Evolutionary conservation across 2,888 invertebrate species (phyloP), one percentile per base, ranked within the genome.

Genomic region (Catocala sponsa): DNA sequence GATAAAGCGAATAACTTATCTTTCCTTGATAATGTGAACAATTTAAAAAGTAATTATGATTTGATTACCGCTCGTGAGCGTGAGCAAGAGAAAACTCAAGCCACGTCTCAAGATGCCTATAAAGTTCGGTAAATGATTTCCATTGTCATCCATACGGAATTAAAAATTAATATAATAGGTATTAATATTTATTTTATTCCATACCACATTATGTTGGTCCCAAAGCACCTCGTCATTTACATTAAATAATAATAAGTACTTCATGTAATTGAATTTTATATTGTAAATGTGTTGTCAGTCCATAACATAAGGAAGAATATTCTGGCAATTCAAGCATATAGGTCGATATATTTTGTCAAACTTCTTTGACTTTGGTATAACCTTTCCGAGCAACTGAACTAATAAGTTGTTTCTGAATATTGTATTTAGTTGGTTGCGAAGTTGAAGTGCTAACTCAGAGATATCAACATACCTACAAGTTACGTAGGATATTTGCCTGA

Each of bases 341-440:
- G 60, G 59, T 55, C 66, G 57, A 63, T 55, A 63, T 55, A 9
- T 47, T 11, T 38, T 51, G 15, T n/a, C 52, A 55, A 49, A 59
- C 54, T 55, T 63, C 9, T 47, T 50, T 51, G 41, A 74, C 78
- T 68, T 74, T 77, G 60, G 48, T 59, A 43, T 68, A 65, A 71
- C 74, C 71, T 74, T 63, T 51, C 11, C 42, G 32, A n/a, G 9
- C 68, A 66, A 53, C 65, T 70, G 65, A 55, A 60, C 52, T 59
- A 70, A 68, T 74, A 65, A 38, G 6, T 62, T 51, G 35, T 42
- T 60, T 57, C 55, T 60, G 58, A 47, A 52, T 61, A 47, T 52
- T 41, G 32, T 33, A 10, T 59, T 54, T 55, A 43, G 25, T 55
- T 61, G 33, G 38, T 49, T 69, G 54, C 60, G 70, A 65, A 69